Evolutionary conservation across 2,113 vertebrate genomes (phyloP), one percentile per base, ranked within the genome.

Genomic region (Esox niger): DNA sequence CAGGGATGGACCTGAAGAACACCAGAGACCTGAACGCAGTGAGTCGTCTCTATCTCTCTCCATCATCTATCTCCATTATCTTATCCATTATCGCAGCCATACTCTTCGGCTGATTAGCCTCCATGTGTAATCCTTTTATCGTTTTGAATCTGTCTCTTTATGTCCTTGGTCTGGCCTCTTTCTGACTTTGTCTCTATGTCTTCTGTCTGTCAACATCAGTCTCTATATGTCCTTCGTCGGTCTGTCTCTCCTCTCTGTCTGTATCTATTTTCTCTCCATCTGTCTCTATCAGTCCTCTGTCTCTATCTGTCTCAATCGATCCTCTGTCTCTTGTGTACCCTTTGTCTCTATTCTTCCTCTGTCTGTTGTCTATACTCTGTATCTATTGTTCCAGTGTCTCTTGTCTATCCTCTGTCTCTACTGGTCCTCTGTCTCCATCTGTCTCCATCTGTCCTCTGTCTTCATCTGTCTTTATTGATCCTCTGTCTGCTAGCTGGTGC

Each of bases 1-100:
- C 49, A 54, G 17, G 86, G 66, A 90, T 86, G 21, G 90, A 91
- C 25, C 84, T 85, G 61, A 92, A 88, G 80, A 93, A 91, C 70
- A 91, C 91, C 31, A 91, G 91, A 2, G 90, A 94, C 73, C 93
- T 98, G 33, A 95, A 92, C 85, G 90, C 90, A 75, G 97, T 99
- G 87, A 98, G 97, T 93, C 10, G 71, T 63, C 47, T 38, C 20
- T 2, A 6, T 20, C n/a, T n/a, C n/a, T 23, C 3, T 13, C 9
- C 20, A 11, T 6, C n/a, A 29, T 32, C 57, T 60, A 6, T 26
- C 30, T 31, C 6, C 15, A 2, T 15, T 32, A 4, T 5, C 49
- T 54, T 3, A 23, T 23, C 17, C 43, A 46, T n/a, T n/a, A n/a
- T 20, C 43, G 3, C 43, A 11, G 3, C 17, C 43, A n/a, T 8